Conservation (phyloP, 2,888 invertebrate genomes). For the Panopea generosa region DNA sequence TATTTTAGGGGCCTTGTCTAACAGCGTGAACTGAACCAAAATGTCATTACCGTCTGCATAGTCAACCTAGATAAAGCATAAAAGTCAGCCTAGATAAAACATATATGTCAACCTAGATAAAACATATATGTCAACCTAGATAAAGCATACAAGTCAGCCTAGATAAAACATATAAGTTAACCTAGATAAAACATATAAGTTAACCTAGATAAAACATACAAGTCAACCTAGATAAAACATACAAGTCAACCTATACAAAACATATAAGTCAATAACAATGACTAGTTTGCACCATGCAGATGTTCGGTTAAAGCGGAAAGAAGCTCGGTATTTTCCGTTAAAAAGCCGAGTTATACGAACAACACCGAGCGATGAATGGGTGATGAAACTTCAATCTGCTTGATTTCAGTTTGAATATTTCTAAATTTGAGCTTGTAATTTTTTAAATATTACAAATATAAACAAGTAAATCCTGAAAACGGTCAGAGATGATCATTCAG, state of each 20-base stretch:
- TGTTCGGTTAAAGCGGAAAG: too few species aligned
- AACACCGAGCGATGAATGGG: too few species aligned
- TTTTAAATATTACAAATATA: too few species aligned
- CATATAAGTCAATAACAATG: constrained; percentile 41
- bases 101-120: neutral
- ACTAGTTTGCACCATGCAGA: too few species aligned
- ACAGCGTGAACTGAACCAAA: constrained; percentile 61
- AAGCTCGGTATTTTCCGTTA: too few species aligned
- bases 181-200: constrained; percentile 1
- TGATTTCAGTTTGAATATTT: constrained; percentile 55
- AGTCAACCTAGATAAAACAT: too few species aligned
- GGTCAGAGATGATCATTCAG: too few species aligned
- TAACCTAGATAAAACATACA: constrained; percentile 51
- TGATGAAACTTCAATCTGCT: too few species aligned
- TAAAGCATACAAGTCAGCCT: neutral
- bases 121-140: constrained; percentile 54
- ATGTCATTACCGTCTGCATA: constrained; percentile 57
- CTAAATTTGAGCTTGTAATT: constrained; percentile 30
- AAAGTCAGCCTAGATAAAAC: too few species aligned
- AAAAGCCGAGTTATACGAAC: too few species aligned
- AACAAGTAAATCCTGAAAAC: too few species aligned
- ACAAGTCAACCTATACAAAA: neutral
- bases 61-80: constrained; percentile 56
- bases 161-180: too few species aligned
- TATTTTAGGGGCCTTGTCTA: constrained; percentile 62